These are phyloP conservation scores for Teleopsis dalmanni DNA, from an alignment of 1,140 invertebrate genomes.

Conservation along the genomic window DNA sequence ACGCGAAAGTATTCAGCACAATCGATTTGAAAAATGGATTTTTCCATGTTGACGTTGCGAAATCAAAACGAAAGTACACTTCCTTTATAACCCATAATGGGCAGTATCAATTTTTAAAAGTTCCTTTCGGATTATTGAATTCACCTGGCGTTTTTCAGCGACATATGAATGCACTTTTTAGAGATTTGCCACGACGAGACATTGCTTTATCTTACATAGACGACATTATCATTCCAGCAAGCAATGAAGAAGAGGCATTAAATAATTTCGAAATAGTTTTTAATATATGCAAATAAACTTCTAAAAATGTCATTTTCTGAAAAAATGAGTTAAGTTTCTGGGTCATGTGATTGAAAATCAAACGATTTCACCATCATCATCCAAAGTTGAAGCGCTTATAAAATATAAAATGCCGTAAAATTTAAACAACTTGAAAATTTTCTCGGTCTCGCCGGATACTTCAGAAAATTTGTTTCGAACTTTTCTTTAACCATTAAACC, in stretches of 20 bases:
- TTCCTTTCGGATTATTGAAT: constrained; percentile 10
- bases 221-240: constrained; percentile 11
- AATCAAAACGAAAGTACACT: constrained; percentile 4
- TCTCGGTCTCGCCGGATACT: too few species aligned
- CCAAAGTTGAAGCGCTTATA: too few species aligned
- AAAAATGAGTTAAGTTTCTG: constrained; percentile 29
- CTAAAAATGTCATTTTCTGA: constrained; percentile 4
- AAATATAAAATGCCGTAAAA: too few species aligned
- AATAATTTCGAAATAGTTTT: constrained; percentile 1
- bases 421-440: too few species aligned
- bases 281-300: background rate
- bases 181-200: constrained; percentile 2
- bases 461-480: too few species aligned
- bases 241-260: background rate
- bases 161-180: constrained; percentile 9
- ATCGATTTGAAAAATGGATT: constrained; percentile 12
- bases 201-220: constrained; percentile 9
- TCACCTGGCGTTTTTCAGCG: constrained; percentile 8
- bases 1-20: constrained; percentile 4
- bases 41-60: constrained; percentile 7
- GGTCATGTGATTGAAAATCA: constrained; percentile 24
- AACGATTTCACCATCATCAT: too few species aligned
- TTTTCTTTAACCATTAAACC: too few species aligned
- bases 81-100: constrained; percentile 9
- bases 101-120: constrained; percentile 10